Evolutionary conservation across 2,113 vertebrate genomes (phyloP), one percentile per base, ranked within the genome.

Genomic region (Archocentrus centrarchus): DNA sequence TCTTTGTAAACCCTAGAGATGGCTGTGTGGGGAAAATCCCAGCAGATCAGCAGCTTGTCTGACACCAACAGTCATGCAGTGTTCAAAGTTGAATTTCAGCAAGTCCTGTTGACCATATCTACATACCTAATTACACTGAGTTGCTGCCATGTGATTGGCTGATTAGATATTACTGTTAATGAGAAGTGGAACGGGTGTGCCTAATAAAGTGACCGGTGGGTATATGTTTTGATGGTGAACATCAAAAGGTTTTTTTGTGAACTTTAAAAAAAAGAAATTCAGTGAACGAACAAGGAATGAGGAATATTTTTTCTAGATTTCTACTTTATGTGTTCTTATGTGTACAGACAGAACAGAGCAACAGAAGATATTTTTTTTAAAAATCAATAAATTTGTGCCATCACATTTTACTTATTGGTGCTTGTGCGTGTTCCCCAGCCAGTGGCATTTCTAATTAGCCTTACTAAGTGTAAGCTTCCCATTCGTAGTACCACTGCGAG

Each of bases 401-500:
- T 68, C 59, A 73, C 50, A 75, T 79, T 62, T 57, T 3, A 76
- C 75, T 86, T 61, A 86, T 84, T 85, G 11, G 57, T 41, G 10
- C 30, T n/a, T 81, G 63, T 81, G 59, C 59, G 35, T 62, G 58
- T 47, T 76, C 37, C 59, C 39, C 77, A 77, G 75, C 81, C 88
- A 88, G n/a, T 86, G 88, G 83, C 61, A 55, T 80, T 91, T 91
- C 79, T 82, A 84, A 92, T 92, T 86, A 89, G 86, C 76, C 70
- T 84, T 3, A 68, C 77, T 47, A 59, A 75, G 84, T 79, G 70
- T 92, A 89, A 91, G 78, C 90, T 87, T 91, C 75, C 85, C 73
- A 85, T 59, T 75, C 77, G 13, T 50, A 66, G 47, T 50, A 39
- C 53, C 85, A 64, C 81, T 81, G 32, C 84, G 87, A 83, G 77